Conservation (phyloP, 1,140 invertebrate species). For the Lamellibrachia luymesi region DNA sequence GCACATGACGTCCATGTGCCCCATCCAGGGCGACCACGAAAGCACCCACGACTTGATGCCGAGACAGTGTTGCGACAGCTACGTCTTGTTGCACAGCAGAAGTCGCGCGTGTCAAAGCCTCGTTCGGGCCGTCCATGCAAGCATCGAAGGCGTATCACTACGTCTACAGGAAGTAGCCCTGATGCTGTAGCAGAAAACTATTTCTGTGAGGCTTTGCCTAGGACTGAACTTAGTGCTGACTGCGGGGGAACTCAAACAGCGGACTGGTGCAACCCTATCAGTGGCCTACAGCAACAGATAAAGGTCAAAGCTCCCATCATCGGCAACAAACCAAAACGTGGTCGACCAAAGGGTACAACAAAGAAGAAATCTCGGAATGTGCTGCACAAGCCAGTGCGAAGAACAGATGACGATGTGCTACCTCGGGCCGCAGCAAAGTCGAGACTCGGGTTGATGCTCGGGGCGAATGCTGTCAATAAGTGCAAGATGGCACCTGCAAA, state of each 20-base stretch:
- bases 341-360: constrained; percentile 33
- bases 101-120: not conserved
- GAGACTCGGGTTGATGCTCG: not conserved
- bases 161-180: not conserved
- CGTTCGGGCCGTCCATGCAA: not conserved
- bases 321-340: constrained; percentile 25
- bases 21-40: not conserved
- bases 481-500: not conserved
- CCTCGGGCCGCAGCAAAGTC: not conserved
- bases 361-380: constrained; percentile 34
- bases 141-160: not conserved
- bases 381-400: constrained; percentile 1
- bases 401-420: not conserved
- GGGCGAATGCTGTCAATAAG: not conserved
- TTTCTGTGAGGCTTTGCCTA: not conserved
- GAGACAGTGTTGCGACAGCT: not conserved
- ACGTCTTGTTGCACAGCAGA: not conserved
- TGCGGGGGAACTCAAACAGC: not conserved
- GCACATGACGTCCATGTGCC: not conserved
- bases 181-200: not conserved
- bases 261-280: not conserved
- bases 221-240: not conserved
- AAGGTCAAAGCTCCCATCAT: not conserved
- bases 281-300: not conserved
- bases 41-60: not conserved